Conservation (phyloP, 2,888 invertebrate species). For the Flexamia atlantica region DNA sequence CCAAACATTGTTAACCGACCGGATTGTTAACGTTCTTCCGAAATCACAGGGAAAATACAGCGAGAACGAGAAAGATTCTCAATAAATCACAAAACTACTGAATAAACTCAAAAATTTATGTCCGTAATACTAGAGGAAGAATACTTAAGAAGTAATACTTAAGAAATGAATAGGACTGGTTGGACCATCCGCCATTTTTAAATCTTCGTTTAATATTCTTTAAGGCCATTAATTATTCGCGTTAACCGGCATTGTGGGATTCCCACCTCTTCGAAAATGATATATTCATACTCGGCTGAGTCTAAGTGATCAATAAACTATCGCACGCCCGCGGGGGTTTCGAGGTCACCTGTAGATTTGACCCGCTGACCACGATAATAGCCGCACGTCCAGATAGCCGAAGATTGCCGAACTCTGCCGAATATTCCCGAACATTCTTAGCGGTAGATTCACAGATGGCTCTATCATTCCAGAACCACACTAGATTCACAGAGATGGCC, state of each 20-base stretch:
- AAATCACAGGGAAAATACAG: too few species aligned
- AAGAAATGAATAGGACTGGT: too few species aligned
- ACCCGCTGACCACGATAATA: slow-evolving; percentile 26
- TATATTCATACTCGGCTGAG: neutral
- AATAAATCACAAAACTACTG: too few species aligned
- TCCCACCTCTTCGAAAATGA: neutral
- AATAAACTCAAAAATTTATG: too few species aligned
- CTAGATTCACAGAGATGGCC: neutral
- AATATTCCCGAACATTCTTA: neutral
- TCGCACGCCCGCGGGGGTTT: neutral
- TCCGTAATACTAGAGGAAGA: too few species aligned
- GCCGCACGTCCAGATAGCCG: neutral
- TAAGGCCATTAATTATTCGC: neutral
- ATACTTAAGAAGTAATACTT: too few species aligned
- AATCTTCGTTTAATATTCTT: neutral
- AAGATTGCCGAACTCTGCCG: neutral
- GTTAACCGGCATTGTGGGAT: neutral
- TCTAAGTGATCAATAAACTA: slow-evolving; percentile 13
- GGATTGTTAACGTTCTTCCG: too few species aligned
- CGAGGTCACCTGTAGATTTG: slow-evolving; percentile 17
- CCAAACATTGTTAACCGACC: too few species aligned
- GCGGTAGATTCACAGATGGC: neutral
- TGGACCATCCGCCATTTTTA: too few species aligned
- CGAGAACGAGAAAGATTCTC: too few species aligned
- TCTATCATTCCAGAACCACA: neutral